Conservation (phyloP, 2,797 vertebrate genomes). For the Numenius phaeopus region DNA sequence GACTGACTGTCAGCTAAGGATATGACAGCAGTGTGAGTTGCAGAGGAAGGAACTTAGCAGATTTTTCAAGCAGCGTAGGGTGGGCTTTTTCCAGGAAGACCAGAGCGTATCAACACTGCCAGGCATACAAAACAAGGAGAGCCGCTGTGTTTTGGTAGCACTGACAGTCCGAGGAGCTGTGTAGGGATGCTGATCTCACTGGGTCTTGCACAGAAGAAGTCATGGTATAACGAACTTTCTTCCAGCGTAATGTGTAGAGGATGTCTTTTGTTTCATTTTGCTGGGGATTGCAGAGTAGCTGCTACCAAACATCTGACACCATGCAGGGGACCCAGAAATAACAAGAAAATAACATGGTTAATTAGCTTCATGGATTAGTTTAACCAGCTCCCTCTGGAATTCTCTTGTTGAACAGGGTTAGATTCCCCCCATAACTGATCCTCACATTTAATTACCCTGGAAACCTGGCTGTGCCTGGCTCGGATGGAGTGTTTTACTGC, state of each 20-base stretch:
- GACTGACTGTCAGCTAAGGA: not conserved
- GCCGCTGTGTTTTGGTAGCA: not conserved
- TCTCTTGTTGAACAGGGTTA: not conserved
- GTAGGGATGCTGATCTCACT: not conserved
- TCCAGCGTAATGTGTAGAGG: fast-evolving
- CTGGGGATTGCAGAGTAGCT: not conserved
- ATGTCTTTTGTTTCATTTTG: not conserved
- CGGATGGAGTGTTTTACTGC: not conserved
- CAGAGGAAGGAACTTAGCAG: not conserved
- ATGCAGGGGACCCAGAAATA: slow-evolving; percentile 9
- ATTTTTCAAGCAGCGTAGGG: not conserved
- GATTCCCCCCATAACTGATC: not conserved
- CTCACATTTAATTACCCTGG: slow-evolving; percentile 46
- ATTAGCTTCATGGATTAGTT: not conserved
- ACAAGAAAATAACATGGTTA: slow-evolving; percentile 34
- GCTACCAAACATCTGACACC: not conserved
- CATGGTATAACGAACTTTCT: fast-evolving
- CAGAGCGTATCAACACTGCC: not conserved
- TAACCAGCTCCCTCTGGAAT: slow-evolving; percentile 26
- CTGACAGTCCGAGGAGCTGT: not conserved
- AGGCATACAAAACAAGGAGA: not conserved
- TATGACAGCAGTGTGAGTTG: not conserved
- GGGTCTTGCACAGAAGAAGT: not conserved
- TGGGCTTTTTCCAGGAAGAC: not conserved
- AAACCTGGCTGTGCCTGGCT: not conserved